Base-by-base conservation (phyloP, 1,140 invertebrate species). In the Agraylea sexmaculata region DNA sequence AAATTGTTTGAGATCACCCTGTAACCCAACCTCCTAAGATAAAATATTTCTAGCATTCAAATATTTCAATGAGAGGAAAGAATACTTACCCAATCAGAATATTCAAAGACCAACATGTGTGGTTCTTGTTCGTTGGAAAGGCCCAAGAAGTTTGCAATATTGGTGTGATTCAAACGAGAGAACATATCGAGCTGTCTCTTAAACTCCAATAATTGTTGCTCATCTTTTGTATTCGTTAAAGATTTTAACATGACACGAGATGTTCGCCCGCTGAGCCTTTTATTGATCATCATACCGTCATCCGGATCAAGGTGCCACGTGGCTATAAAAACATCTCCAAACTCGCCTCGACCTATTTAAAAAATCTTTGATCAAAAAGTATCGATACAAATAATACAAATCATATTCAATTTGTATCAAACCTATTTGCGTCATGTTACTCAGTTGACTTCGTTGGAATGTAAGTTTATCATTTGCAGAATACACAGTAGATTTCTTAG, bases 1-100 rank as follows among this genome's bases (percentile, higher is more conserved):
- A 62, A 92, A 93, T 56, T 88, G 87, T 50, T 93, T 94, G 35
- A 93, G 65, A 59, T 93, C 89, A n/a, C 89, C 90, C 83, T 87
- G 49, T 54, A 57, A 50, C 50, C 23, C 35, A 35, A 45, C 34
- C 45, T 16, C 32, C 47, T 31, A 32, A 38, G 28, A 34, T 18
- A 18, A 41, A n/a, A n/a, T 32, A 42, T 28, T 44, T 29, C 50
- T 34, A 3, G 34, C 29, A 41, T 42, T 22, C 27, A 34, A 40
- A 25, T 13, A 27, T 6, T 12, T 15, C 16, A 40, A 33, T 46
- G 32, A 7, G 25, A 27, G n/a, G 28, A n/a, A 28, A 50, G 13
- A 40, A 51, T 27, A 52, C 71, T 68, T 59, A 86, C 81, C 89
- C 89, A 93, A 54, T 94, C 90, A 16, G 86, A 90, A 54, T 90